A percentile compares a stretch with the other conserved stretches of the same genome.
These are phyloP conservation scores for Deilephila porcellus DNA, from an alignment of 2,888 invertebrate species.

Conservation along the genomic window DNA sequence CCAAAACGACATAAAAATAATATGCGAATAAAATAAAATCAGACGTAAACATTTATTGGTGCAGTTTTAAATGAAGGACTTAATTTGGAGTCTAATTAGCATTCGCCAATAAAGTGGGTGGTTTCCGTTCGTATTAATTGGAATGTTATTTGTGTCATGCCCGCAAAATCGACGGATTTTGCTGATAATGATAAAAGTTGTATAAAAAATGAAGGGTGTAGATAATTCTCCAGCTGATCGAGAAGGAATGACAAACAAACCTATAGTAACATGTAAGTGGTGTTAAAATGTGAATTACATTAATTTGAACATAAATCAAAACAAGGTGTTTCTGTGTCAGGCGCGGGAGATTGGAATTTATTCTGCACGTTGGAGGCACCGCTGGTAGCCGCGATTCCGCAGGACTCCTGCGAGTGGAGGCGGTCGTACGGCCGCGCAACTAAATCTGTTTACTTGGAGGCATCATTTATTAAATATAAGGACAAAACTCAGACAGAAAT, in stretches of 20 bases:
- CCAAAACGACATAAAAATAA: slow-evolving; percentile 50
- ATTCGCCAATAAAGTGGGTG: slow-evolving; percentile 69
- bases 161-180: slow-evolving; percentile 64
- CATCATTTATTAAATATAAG: slow-evolving; percentile 91
- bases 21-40: slow-evolving; percentile 21
- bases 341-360: slow-evolving; percentile 93
- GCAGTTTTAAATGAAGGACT: neutral
- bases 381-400: slow-evolving; percentile 91
- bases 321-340: slow-evolving; percentile 69
- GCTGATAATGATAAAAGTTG: slow-evolving; percentile 69
- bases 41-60: slow-evolving; percentile 13
- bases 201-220: slow-evolving; percentile 86
- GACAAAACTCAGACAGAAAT: slow-evolving; percentile 90
- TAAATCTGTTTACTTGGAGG: slow-evolving; percentile 93
- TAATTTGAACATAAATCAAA: slow-evolving; percentile 32
- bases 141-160: slow-evolving; percentile 75
- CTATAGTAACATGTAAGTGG: slow-evolving; percentile 90
- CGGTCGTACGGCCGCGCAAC: slow-evolving; percentile 94
- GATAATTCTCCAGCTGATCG: slow-evolving; percentile 76
- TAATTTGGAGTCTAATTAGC: slow-evolving; percentile 19
- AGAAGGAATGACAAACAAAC: slow-evolving; percentile 88
- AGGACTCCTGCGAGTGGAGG: slow-evolving; percentile 96
- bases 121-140: slow-evolving; percentile 60
- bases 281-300: slow-evolving; percentile 27
- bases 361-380: slow-evolving; percentile 93